These are phyloP conservation scores for Anorthoa munda DNA, from an alignment of 2,888 invertebrate species.

Conservation along the genomic window DNA sequence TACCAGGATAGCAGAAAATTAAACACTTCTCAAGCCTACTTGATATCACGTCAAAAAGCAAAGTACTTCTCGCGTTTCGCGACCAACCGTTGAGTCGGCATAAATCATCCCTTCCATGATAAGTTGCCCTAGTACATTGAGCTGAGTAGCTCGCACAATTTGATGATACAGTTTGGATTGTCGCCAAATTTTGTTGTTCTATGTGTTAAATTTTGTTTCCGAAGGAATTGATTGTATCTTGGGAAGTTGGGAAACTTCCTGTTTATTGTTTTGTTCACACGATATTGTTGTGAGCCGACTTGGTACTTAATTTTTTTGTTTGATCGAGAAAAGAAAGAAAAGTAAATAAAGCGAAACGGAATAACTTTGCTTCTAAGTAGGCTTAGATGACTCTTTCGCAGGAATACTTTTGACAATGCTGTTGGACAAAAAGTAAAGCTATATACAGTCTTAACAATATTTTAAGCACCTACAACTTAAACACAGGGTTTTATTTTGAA, in stretches of 20 bases:
- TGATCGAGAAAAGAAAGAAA: slow-evolving; percentile 16
- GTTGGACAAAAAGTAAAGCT: neutral
- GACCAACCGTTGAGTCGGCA: slow-evolving; percentile 60
- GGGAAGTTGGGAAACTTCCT: slow-evolving; percentile 47
- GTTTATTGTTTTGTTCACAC: slow-evolving; percentile 61
- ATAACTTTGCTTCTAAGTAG: slow-evolving; percentile 43
- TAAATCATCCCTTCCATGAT: slow-evolving; percentile 56
- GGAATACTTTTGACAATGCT: neutral
- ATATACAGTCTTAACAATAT: neutral
- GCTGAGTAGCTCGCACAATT: slow-evolving; percentile 52
- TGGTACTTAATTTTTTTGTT: slow-evolving; percentile 40
- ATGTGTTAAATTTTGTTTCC: slow-evolving; percentile 62
- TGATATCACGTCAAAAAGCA: slow-evolving; percentile 56
- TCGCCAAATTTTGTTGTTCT: slow-evolving; percentile 63
- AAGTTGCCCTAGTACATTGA: slow-evolving; percentile 45
- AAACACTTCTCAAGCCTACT: slow-evolving; percentile 53
- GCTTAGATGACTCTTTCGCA: slow-evolving; percentile 5
- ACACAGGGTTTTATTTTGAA: too few species aligned
- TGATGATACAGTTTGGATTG: slow-evolving; percentile 62
- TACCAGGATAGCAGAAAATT: slow-evolving; percentile 59
- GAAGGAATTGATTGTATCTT: slow-evolving; percentile 61
- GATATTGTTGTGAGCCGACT: slow-evolving; percentile 24
- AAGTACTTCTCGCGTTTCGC: slow-evolving; percentile 50
- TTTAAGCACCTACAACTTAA: neutral
- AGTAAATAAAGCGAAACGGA: slow-evolving; percentile 12